Evolutionary conservation across 2,113 vertebrate species (phyloP).

Genomic region (Corvus cornix): DNA sequence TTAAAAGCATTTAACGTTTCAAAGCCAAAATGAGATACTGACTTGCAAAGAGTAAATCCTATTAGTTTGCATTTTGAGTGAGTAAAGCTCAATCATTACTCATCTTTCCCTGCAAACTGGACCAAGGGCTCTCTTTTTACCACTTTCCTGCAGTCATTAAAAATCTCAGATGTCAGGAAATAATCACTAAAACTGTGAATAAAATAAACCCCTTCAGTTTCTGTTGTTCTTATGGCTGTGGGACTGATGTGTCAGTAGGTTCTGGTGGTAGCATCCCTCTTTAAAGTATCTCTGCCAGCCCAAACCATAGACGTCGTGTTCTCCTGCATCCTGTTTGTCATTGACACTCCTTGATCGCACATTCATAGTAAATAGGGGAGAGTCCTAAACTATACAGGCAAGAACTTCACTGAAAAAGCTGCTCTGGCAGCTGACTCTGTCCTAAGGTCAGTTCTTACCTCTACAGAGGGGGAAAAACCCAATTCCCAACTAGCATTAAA

Average conservation of each 20-base stretch:
- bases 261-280: not conserved
- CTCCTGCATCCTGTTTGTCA: not conserved
- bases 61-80: not conserved
- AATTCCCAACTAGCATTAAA: not conserved
- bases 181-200: not conserved
- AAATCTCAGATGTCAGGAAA: not conserved
- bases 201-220: not conserved
- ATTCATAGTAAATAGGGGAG: not conserved
- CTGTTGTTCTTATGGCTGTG: not conserved
- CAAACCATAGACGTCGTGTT: not conserved
- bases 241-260: not conserved
- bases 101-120: not conserved
- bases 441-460: not conserved
- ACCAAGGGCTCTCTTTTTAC: not conserved
- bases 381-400: not conserved
- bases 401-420: not conserved
- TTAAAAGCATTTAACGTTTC: not conserved
- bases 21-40: not conserved
- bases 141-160: not conserved
- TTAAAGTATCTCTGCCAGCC: not conserved
- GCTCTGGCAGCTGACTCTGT: not conserved
- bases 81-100: not conserved
- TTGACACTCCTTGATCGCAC: not conserved
- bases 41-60: not conserved
- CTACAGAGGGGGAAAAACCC: not conserved